phyloP scores from a whole-genome alignment of 2,113 vertebrate genomes.

The Sminthopsis crassicaudata region DNA sequence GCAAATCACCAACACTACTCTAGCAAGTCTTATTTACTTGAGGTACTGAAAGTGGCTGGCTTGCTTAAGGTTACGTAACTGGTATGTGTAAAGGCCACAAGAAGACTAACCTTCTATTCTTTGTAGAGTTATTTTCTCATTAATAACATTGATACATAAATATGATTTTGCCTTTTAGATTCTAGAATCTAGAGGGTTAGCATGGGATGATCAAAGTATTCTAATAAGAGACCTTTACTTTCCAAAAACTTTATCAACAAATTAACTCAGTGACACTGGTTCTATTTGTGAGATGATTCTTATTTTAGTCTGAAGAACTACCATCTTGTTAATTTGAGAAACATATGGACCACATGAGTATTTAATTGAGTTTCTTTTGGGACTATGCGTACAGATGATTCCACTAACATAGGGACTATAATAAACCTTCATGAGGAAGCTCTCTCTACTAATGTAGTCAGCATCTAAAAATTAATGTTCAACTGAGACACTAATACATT shows the following conservation, averaged over 20 bases:
- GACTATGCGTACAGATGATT: neutral
- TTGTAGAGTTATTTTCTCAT: neutral
- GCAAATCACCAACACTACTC: neutral
- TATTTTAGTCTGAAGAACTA: slow-evolving; percentile 1
- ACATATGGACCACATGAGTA: neutral
- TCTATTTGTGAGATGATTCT: slow-evolving; percentile 20
- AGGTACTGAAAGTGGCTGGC: neutral
- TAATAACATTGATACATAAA: neutral
- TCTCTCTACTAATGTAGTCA: neutral
- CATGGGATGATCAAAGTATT: neutral
- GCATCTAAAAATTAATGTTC: neutral
- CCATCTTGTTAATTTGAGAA: neutral
- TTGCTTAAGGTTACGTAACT: neutral
- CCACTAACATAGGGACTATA: neutral
- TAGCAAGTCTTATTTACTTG: neutral
- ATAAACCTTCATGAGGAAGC: neutral
- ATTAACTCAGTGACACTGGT: neutral
- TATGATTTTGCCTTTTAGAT: neutral
- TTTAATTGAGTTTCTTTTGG: neutral
- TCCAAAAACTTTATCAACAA: neutral
- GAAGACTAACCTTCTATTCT: neutral
- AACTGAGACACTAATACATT: too few species aligned
- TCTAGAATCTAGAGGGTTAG: neutral
- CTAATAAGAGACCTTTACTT: neutral
- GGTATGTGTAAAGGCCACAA: neutral